Evolutionary conservation across 2,113 vertebrate species (phyloP).

Genomic region (Tiliqua scincoides): DNA sequence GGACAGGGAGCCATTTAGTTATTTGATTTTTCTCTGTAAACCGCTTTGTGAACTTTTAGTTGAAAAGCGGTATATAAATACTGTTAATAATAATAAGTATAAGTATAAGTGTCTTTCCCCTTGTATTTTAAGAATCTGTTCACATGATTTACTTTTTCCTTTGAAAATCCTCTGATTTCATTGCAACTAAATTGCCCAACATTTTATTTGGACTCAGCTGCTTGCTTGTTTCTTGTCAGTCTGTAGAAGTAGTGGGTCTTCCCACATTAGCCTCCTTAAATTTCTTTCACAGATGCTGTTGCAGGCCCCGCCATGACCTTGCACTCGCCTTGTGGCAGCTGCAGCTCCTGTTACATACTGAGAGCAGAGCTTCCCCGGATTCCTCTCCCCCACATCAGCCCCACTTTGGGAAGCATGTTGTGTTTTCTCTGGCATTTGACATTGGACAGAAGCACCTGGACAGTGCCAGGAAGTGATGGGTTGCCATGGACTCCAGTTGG

Average conservation of each 20-base stretch:
- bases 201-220: conserved; percentile 25
- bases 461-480: not conserved
- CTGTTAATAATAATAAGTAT: too few relatives aligned
- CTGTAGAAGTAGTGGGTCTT: conserved; percentile 21
- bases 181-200: conserved; percentile 24
- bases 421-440: not conserved
- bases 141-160: conserved; percentile 38
- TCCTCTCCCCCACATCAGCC: not conserved
- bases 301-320: conserved; percentile 20
- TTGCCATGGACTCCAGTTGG: not conserved
- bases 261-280: conserved; percentile 37
- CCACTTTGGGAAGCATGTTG: not conserved
- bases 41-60: too few relatives aligned
- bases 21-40: too few relatives aligned
- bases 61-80: too few relatives aligned
- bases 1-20: too few relatives aligned
- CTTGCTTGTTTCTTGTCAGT: not conserved
- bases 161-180: not conserved
- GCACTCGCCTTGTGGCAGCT: conserved; percentile 12
- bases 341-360: conserved; percentile 2
- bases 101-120: conserved; percentile 32
- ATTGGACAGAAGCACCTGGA: not conserved
- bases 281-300: conserved; percentile 43
- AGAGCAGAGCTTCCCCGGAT: not conserved
- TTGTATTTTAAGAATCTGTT: conserved; percentile 38